Conservation (phyloP, 1,140 invertebrate genomes). For the Cecropterus lyciades region DNA sequence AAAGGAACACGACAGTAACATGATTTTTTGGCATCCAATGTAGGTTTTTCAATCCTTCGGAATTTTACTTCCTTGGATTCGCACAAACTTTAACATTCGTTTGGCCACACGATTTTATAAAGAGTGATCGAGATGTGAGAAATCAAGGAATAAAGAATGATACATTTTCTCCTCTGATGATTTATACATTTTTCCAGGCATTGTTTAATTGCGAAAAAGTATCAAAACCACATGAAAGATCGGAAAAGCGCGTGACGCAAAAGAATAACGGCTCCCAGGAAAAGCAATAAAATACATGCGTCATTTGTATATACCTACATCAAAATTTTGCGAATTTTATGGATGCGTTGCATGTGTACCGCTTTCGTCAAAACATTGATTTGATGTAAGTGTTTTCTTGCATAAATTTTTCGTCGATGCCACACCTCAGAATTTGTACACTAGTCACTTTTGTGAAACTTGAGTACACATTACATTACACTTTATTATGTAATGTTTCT, state of each 20-base stretch:
- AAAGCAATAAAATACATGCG: slow-evolving; percentile 27
- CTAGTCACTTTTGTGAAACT: neutral
- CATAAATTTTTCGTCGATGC: neutral
- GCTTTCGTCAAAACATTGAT: neutral
- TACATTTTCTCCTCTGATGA: too few species aligned
- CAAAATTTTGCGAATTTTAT: slow-evolving; percentile 11
- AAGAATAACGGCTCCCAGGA: slow-evolving; percentile 21
- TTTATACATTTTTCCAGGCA: too few species aligned
- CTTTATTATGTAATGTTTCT: too few species aligned
- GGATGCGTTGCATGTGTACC: neutral
- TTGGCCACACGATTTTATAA: neutral
- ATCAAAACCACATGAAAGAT: slow-evolving; percentile 3
- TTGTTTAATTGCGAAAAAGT: neutral
- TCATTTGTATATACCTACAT: slow-evolving; percentile 13
- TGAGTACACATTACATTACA: too few species aligned
- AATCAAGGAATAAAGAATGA: too few species aligned
- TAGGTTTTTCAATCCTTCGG: too few species aligned
- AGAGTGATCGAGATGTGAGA: too few species aligned
- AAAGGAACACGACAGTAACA: neutral
- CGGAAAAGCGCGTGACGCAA: slow-evolving; percentile 21
- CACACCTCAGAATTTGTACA: neutral
- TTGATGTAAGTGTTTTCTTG: neutral
- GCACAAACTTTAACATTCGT: too few species aligned
- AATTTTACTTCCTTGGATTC: too few species aligned
- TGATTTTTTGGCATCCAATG: neutral